Percentiles rank a stretch among this genome's conserved stretches.
phyloP scores from a whole-genome alignment of 2,888 invertebrate genomes.

The Pelosia muscerda region DNA sequence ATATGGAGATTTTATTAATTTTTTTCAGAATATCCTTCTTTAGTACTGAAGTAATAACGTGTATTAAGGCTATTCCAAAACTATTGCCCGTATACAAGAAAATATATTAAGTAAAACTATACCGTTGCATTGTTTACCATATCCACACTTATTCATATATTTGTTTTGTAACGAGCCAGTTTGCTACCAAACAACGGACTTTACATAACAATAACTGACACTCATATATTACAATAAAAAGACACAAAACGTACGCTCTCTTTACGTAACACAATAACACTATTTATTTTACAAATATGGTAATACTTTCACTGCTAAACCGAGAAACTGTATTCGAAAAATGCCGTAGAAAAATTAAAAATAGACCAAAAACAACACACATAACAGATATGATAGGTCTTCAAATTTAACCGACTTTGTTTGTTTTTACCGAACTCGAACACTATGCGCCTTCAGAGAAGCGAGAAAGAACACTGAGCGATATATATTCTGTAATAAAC shows the following conservation, averaged over 20 bases:
- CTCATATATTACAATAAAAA: slow-evolving; percentile 27
- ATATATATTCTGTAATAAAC: slow-evolving; percentile 39
- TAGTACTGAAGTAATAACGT: too few species aligned
- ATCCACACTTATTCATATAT: slow-evolving; percentile 23
- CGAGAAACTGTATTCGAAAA: slow-evolving; percentile 9
- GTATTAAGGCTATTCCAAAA: too few species aligned
- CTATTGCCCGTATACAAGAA: background rate
- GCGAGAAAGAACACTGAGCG: slow-evolving; percentile 45
- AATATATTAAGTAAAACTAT: slow-evolving; percentile 11
- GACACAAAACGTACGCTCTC: slow-evolving; percentile 26
- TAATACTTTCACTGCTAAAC: slow-evolving; percentile 44
- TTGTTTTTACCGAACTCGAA: slow-evolving; percentile 5
- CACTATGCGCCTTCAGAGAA: slow-evolving; percentile 42
- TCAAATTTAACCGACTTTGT: background rate
- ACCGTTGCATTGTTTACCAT: slow-evolving; percentile 25
- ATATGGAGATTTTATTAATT: too few species aligned
- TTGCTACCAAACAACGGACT: slow-evolving; percentile 26
- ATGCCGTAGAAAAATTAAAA: background rate
- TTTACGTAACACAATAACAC: slow-evolving; percentile 40
- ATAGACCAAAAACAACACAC: slow-evolving; percentile 42
- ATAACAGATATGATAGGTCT: background rate
- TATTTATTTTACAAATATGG: slow-evolving; percentile 28
- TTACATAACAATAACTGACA: slow-evolving; percentile 34
- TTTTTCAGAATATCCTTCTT: too few species aligned
- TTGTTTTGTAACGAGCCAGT: slow-evolving; percentile 28